Evolutionary conservation across 2,797 vertebrate genomes (phyloP), one percentile per base, ranked within the genome.

Genomic region (Huso huso): DNA sequence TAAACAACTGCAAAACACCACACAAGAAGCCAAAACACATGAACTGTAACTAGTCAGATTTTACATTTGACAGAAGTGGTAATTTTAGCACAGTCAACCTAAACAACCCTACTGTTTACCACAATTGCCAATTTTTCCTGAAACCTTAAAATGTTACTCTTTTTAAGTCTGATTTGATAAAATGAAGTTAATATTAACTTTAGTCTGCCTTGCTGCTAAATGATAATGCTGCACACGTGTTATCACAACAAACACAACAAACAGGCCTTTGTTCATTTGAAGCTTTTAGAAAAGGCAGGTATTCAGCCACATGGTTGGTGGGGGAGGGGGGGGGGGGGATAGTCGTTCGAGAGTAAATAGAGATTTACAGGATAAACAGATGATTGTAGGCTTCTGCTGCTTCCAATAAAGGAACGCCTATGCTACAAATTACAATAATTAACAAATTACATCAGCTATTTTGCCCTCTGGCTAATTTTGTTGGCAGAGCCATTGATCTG

Each of bases 391-490:
- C 53, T 55, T 61, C 49, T 58, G 11, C 51, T 61, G 49, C 7
- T 64, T 63, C 23, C 8, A 15, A 51, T 12, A 62, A 72, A 71
- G 73, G 74, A 65, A 58, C 13, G 61, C 79, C 57, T 51, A 73
- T 70, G 69, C 65, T 73, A 67, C 71, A 72, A 73, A 73, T 78
- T 79, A 76, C 64, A 71, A 76, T 77, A 81, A 82, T 82, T 79
- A 84, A 75, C 79, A 77, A 82, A 76, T 73, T 73, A 66, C 37
- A 8, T 50, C 68, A 78, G 75, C 58, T 62, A 52, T 1, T 48
- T 71, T 65, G 48, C 71, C 65, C 73, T 63, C 61, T 64, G 71
- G 72, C 58, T 1, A 13, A 69, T 63, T 67, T 69, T 67, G 63
- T 68, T 50, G 10, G 6, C 63, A 74, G 72, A 66, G 72, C 77